Evolutionary conservation across 2,797 vertebrate genomes (phyloP).

Genomic region (Etheostoma nigrum): DNA sequence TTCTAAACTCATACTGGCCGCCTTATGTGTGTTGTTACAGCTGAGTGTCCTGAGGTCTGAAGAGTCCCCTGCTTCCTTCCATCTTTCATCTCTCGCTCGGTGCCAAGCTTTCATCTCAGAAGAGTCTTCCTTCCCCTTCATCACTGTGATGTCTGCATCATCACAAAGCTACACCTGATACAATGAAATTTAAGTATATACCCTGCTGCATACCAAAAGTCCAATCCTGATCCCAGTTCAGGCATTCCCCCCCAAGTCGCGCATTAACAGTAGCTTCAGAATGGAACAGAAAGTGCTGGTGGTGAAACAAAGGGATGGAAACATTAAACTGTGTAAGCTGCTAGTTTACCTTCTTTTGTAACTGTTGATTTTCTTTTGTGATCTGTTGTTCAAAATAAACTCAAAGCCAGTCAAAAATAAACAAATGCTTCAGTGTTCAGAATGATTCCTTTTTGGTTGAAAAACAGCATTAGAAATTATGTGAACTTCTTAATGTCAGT

Average conservation of each 20-base stretch:
- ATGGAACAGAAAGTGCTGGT: constrained; percentile 19
- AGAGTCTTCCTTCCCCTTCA: background rate
- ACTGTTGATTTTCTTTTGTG: constrained; percentile 45
- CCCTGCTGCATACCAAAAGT: constrained; percentile 56
- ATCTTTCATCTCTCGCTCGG: background rate
- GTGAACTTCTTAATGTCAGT: background rate
- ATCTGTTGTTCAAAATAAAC: constrained; percentile 38
- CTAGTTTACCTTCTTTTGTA: constrained; percentile 21
- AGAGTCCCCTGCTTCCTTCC: background rate
- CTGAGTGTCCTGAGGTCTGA: constrained; percentile 63
- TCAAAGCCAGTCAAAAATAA: constrained; percentile 28
- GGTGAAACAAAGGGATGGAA: constrained; percentile 15
- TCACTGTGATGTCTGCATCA: background rate
- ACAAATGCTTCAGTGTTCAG: constrained; percentile 3
- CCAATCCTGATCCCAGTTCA: constrained; percentile 11
- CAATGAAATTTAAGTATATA: constrained; percentile 18
- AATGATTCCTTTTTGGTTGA: background rate
- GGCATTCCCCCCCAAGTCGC: background rate
- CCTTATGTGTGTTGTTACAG: constrained; percentile 52
- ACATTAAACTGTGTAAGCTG: constrained; percentile 12
- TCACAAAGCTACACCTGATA: constrained; percentile 36
- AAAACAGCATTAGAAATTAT: background rate
- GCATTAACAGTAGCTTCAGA: constrained; percentile 34
- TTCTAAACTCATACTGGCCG: constrained; percentile 16
- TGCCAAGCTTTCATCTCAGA: constrained; percentile 26